Conservation (phyloP, 1,140 invertebrate genomes). For the Caligus rogercresseyi region DNA sequence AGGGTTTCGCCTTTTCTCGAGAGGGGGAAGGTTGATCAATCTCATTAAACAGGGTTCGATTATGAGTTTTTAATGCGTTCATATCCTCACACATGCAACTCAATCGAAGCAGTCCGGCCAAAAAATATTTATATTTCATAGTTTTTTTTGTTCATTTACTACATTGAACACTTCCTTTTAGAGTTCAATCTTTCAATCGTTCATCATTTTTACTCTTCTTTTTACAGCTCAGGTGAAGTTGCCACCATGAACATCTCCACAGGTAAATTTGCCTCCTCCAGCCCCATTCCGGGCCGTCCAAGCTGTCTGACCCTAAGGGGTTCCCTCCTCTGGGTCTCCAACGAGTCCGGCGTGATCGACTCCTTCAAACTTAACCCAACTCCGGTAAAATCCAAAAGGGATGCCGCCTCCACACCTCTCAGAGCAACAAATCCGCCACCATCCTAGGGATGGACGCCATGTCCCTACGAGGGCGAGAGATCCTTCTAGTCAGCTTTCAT, state of each 20-base stretch:
- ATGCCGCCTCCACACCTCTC: not conserved
- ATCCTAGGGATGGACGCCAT: not conserved
- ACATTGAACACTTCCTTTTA: no score
- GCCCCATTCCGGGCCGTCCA: constrained; percentile 13
- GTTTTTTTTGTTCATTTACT: no score
- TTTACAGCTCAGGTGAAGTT: constrained; percentile 45
- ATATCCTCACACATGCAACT: no score
- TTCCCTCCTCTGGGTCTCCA: constrained; percentile 5
- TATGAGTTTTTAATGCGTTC: no score
- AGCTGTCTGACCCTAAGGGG: not conserved
- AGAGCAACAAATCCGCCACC: no score
- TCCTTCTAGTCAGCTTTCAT: constrained; percentile 1
- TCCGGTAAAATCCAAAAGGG: constrained; percentile 11
- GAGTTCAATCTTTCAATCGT: no score
- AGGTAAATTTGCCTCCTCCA: constrained; percentile 31
- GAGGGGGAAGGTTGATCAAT: no score
- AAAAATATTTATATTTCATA: not conserved
- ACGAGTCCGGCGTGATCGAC: constrained; percentile 6
- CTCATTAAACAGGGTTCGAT: no score
- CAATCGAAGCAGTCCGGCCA: no score
- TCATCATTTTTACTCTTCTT: not conserved
- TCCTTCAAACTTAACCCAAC: constrained; percentile 12
- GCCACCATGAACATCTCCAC: constrained; percentile 68
- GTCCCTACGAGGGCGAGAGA: no score
- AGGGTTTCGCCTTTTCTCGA: no score